Percentiles rank a stretch among this genome's conserved stretches.
phyloP scores from a whole-genome alignment of 2,113 vertebrate species.

The Sciurus niger region DNA sequence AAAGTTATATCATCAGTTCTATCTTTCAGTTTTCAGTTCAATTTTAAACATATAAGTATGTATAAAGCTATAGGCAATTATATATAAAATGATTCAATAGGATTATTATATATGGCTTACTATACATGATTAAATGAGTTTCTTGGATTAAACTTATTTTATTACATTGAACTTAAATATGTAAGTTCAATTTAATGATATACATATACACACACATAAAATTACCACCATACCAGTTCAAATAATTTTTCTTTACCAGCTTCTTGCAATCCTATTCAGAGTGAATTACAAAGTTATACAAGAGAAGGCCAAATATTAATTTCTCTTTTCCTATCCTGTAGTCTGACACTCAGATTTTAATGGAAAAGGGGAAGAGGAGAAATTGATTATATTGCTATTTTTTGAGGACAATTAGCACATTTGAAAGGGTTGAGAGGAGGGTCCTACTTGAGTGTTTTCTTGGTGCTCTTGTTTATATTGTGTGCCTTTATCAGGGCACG shows the following conservation, averaged over 20 bases:
- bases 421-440: background rate
- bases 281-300: background rate
- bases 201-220: background rate
- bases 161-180: background rate
- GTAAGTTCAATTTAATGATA: background rate
- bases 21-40: conserved; percentile 32
- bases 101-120: background rate
- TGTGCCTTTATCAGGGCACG: background rate
- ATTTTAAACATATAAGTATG: background rate
- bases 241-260: background rate
- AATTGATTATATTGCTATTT: background rate
- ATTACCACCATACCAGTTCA: background rate
- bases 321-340: background rate
- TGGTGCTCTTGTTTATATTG: background rate
- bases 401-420: background rate
- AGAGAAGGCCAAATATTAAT: background rate
- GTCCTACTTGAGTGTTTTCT: background rate
- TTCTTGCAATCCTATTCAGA: background rate
- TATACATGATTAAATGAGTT: background rate
- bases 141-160: background rate
- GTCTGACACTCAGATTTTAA: background rate
- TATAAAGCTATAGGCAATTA: background rate
- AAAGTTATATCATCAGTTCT: background rate
- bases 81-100: background rate
- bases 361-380: background rate